Conservation (phyloP, 92 coral and sea anemone genomes). For the Zoanthus gigantus region DNA sequence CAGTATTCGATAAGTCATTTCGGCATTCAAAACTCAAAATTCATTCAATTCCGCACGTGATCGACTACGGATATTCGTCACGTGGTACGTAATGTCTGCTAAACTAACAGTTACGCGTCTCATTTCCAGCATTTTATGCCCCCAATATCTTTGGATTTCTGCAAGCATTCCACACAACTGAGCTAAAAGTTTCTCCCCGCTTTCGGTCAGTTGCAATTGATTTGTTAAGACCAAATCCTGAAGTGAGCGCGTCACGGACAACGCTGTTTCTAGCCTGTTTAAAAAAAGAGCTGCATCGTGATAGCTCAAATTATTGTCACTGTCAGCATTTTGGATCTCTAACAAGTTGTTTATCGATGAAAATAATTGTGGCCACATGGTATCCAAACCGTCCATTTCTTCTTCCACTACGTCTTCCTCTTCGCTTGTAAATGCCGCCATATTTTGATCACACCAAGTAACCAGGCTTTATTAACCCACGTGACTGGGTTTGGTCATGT, state of each 20-base stretch:
- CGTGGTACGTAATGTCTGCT: slow-evolving; percentile 25
- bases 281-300: slow-evolving; percentile 48
- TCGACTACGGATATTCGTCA: too few relatives aligned
- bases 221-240: slow-evolving; percentile 15
- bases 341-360: neutral
- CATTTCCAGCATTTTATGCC: slow-evolving; percentile 24
- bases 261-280: slow-evolving; percentile 50
- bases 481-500: neutral
- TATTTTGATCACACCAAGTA: neutral
- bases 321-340: slow-evolving; percentile 17
- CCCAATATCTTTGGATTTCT: slow-evolving; percentile 45
- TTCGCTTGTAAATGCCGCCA: neutral
- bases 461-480: slow-evolving; percentile 9
- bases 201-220: slow-evolving; percentile 4
- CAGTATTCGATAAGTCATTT: too few relatives aligned
- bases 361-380: neutral
- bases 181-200: neutral
- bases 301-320: slow-evolving; percentile 24
- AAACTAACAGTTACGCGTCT: slow-evolving; percentile 25
- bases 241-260: slow-evolving; percentile 35
- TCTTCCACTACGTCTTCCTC: neutral
- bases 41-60: too few relatives aligned
- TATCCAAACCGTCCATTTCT: neutral
- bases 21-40: too few relatives aligned
- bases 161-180: neutral